These are phyloP conservation scores for Elanoides forficatus DNA, from an alignment of 2,113 vertebrate species.

Conservation along the genomic window DNA sequence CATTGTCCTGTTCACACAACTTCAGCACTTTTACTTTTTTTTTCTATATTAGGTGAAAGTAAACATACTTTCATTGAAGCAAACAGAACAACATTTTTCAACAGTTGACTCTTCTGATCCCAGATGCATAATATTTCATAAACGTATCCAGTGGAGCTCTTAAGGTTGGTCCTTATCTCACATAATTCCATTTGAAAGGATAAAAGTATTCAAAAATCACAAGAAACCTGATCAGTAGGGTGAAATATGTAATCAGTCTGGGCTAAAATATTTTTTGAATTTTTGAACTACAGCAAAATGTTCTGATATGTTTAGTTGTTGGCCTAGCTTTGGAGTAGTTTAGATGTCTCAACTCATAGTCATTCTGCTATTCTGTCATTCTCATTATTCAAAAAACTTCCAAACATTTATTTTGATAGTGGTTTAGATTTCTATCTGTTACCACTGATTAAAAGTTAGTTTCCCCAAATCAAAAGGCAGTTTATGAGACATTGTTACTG, in stretches of 20 bases:
- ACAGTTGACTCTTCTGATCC: background rate
- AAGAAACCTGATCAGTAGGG: background rate
- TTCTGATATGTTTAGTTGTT: background rate
- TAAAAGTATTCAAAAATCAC: background rate
- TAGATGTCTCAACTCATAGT: background rate
- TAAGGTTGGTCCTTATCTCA: background rate
- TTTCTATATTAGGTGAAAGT: background rate
- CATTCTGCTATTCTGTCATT: background rate
- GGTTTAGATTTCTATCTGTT: background rate
- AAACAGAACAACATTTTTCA: background rate
- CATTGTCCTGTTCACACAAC: too few relatives aligned
- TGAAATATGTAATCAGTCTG: background rate
- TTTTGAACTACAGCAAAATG: background rate
- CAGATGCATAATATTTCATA: background rate
- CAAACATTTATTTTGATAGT: background rate
- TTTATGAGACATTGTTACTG: background rate
- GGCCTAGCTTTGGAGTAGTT: background rate
- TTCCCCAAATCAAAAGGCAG: background rate
- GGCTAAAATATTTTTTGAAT: accelerated
- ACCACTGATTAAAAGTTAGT: background rate
- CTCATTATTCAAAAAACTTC: background rate
- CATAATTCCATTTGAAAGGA: background rate
- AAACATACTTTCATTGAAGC: background rate
- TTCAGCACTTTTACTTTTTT: background rate
- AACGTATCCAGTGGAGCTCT: background rate